phyloP scores from a whole-genome alignment of 2,113 vertebrate species.

The Zosterops pallidus region DNA sequence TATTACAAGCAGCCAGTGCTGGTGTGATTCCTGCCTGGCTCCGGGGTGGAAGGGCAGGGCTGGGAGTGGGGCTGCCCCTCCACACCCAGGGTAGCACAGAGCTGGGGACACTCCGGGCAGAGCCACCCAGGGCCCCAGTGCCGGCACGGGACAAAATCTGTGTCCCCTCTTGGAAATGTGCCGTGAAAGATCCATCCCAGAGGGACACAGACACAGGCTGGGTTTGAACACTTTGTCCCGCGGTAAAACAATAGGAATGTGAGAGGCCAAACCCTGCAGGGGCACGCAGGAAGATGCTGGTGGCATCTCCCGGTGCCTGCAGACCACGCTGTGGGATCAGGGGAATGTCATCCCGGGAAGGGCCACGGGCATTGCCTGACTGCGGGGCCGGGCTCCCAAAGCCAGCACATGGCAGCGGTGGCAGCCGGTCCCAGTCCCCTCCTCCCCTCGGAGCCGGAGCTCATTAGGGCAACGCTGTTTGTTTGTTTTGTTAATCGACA shows the following conservation, averaged over 20 bases:
- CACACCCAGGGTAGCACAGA: rapidly evolving
- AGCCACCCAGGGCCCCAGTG: background rate
- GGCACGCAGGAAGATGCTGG: background rate
- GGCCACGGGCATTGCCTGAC: rapidly evolving
- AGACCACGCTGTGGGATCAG: background rate
- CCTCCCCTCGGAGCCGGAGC: slow-evolving; percentile 17
- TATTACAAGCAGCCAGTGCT: background rate
- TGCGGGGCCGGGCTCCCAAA: background rate
- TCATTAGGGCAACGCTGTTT: slow-evolving; percentile 47
- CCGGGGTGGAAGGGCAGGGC: background rate
- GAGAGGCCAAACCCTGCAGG: background rate
- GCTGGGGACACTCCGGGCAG: background rate
- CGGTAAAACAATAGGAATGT: background rate
- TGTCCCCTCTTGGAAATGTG: background rate
- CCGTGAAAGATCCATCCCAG: background rate
- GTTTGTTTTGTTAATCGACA: slow-evolving; percentile 62
- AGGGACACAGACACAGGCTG: background rate
- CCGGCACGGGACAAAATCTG: rapidly evolving
- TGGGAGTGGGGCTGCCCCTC: background rate
- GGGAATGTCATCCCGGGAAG: background rate
- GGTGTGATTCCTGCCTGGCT: background rate
- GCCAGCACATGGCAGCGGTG: background rate
- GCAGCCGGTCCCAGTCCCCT: background rate
- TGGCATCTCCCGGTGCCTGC: rapidly evolving
- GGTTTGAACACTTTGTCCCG: background rate